Conservation (phyloP, 2,113 vertebrate species). For the Tachycineta bicolor region DNA sequence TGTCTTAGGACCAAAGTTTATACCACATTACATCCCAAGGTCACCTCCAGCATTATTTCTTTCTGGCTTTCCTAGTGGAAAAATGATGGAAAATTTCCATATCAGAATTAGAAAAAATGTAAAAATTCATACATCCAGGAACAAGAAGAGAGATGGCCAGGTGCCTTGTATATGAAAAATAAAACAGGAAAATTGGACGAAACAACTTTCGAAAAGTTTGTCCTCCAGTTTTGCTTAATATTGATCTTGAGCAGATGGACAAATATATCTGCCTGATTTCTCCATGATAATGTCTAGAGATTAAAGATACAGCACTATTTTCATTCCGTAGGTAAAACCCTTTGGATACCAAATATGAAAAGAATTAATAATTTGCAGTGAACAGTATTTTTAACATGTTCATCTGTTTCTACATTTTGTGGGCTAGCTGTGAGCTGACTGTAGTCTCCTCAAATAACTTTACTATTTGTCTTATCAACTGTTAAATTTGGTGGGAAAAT, state of each 20-base stretch:
- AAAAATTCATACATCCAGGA: background rate
- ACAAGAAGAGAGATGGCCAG: background rate
- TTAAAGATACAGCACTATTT: background rate
- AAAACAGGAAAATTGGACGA: background rate
- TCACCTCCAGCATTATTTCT: background rate
- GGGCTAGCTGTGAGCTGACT: background rate
- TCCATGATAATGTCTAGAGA: background rate
- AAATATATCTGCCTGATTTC: background rate
- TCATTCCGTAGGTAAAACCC: background rate
- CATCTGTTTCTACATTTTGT: background rate
- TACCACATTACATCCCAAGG: background rate
- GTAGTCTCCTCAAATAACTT: background rate
- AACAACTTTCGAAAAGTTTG: background rate
- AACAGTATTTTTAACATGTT: background rate
- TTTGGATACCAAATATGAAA: background rate
- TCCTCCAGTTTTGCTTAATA: background rate
- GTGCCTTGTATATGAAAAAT: background rate
- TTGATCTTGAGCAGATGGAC: background rate
- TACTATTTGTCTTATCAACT: background rate
- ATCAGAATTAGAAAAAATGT: background rate
- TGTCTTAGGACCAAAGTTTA: background rate
- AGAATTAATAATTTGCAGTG: background rate
- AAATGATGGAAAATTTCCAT: background rate
- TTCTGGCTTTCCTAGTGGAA: background rate
- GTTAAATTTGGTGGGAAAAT: background rate